phyloP scores from a whole-genome alignment of 2,888 invertebrate species.

The Anthoptus insignis region DNA sequence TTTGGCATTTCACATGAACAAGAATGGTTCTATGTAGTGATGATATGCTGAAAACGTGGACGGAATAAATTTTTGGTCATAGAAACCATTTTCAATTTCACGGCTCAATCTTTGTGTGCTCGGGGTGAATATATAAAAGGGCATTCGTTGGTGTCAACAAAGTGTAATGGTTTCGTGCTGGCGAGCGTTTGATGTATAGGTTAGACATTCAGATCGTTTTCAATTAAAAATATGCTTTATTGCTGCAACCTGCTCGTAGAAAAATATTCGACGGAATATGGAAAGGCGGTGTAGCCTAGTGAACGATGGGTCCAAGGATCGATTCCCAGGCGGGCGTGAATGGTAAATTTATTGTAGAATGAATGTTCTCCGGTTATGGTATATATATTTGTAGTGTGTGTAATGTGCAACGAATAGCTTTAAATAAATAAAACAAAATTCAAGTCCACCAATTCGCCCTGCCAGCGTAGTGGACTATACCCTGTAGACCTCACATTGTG shows the following conservation, averaged over 20 bases:
- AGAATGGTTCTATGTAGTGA: slow-evolving; percentile 66
- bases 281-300: no score
- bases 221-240: slow-evolving; percentile 58
- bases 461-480: no score
- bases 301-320: no score
- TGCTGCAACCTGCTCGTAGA: slow-evolving; percentile 23
- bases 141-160: slow-evolving; percentile 84
- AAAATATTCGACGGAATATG: slow-evolving; percentile 8
- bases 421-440: no score
- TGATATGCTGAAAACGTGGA: slow-evolving; percentile 75
- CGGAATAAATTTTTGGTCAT: slow-evolving; percentile 83
- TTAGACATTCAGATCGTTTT: slow-evolving; percentile 67
- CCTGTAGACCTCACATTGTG: no score
- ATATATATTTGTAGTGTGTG: no score
- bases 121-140: slow-evolving; percentile 85
- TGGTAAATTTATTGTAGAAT: no score
- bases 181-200: slow-evolving; percentile 78
- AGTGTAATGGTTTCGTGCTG: slow-evolving; percentile 84
- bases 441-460: no score
- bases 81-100: slow-evolving; percentile 86
- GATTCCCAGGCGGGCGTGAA: no score
- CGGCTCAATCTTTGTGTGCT: slow-evolving; percentile 85
- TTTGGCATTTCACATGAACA: slow-evolving; percentile 54
- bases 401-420: no score
- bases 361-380: no score